Conservation (phyloP, 2,113 vertebrate species). For the Pedionomus torquatus region DNA sequence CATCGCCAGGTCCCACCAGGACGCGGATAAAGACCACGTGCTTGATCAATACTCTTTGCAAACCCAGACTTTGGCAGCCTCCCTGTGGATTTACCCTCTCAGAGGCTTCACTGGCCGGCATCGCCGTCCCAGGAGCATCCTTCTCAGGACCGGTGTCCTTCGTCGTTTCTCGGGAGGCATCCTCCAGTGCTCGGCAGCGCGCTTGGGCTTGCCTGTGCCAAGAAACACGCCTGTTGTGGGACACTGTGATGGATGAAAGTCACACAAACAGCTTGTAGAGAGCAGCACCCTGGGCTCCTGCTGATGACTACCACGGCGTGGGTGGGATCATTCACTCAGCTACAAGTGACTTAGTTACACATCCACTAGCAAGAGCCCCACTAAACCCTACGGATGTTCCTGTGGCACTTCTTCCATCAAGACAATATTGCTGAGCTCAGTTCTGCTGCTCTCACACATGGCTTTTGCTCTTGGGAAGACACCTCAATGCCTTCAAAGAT, state of each 20-base stretch:
- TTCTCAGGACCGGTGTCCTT: neutral
- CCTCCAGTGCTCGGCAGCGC: neutral
- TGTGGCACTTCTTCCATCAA: neutral
- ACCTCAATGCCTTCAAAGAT: neutral
- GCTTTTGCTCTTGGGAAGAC: neutral
- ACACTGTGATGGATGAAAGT: fast-evolving
- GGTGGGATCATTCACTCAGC: neutral
- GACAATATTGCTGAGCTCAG: neutral
- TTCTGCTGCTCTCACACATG: fast-evolving
- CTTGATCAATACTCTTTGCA: fast-evolving
- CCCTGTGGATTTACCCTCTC: neutral
- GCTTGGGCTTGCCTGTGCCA: conserved; percentile 41
- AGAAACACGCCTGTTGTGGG: neutral
- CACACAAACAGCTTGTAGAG: neutral
- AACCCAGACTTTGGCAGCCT: neutral
- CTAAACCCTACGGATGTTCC: neutral
- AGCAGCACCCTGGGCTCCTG: neutral
- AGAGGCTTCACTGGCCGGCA: neutral
- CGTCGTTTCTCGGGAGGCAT: neutral
- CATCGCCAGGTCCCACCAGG: fast-evolving
- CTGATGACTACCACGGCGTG: fast-evolving
- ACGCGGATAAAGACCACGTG: fast-evolving
- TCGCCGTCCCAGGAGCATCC: neutral
- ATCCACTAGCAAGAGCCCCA: neutral
- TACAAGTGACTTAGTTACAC: neutral